Conservation (phyloP, 2,797 vertebrate species). For the Smutsia temminckii region DNA sequence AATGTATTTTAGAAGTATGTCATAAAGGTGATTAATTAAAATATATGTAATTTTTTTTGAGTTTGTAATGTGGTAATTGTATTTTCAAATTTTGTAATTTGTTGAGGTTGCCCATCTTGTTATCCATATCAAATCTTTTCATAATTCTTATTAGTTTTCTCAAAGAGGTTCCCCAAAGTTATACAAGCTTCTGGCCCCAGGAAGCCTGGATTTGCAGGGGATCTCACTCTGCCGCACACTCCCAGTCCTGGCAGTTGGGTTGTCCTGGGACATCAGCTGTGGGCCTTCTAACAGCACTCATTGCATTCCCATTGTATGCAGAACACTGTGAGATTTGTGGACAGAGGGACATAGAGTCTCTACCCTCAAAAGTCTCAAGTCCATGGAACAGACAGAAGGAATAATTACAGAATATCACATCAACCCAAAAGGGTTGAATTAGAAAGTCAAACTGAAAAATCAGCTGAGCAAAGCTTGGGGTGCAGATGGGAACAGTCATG, state of each 20-base stretch:
- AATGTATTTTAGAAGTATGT: neutral
- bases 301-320: neutral
- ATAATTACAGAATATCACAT: neutral
- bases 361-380: neutral
- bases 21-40: constrained; percentile 12
- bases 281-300: neutral
- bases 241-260: neutral
- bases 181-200: neutral
- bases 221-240: neutral
- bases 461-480: neutral
- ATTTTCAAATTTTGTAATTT: constrained; percentile 3
- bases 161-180: neutral
- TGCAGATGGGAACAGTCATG: neutral
- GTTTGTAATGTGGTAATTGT: neutral
- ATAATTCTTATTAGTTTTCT: neutral
- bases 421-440: neutral
- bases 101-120: neutral
- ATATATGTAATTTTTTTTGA: neutral
- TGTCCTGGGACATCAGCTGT: neutral
- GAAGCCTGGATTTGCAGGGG: neutral
- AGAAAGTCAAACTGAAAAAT: neutral
- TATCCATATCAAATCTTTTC: neutral
- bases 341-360: neutral
- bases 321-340: neutral
- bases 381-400: neutral